phyloP scores from a whole-genome alignment of 2,797 vertebrate genomes.

The Anniella stebbinsi region DNA sequence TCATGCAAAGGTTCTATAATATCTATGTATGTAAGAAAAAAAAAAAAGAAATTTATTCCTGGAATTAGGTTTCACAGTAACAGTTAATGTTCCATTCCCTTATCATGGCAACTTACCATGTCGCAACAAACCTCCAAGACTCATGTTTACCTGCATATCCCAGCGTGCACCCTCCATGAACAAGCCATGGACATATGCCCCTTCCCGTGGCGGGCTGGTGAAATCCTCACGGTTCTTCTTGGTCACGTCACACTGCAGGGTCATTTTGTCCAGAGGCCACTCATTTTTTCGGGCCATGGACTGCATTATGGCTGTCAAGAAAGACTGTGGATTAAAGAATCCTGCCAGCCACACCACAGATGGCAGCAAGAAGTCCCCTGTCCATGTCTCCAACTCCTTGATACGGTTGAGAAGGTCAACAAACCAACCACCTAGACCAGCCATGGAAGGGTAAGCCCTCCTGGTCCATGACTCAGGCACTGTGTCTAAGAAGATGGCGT shows the following conservation, averaged over 20 bases:
- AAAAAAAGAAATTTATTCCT: background rate
- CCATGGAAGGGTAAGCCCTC: slow-evolving; percentile 91
- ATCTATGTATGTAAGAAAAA: background rate
- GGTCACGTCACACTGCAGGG: slow-evolving; percentile 92
- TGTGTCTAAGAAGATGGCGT: slow-evolving; percentile 85
- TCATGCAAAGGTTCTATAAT: background rate
- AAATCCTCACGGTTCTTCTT: slow-evolving; percentile 93
- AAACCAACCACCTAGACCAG: slow-evolving; percentile 89
- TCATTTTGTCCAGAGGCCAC: slow-evolving; percentile 95
- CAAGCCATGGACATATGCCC: slow-evolving; percentile 89
- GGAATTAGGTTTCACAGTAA: background rate
- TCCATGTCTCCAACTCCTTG: slow-evolving; percentile 92
- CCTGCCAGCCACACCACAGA: slow-evolving; percentile 91
- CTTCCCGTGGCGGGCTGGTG: slow-evolving; percentile 88
- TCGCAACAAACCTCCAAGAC: background rate
- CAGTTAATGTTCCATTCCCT: background rate
- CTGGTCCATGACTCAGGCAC: slow-evolving; percentile 90
- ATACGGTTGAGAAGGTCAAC: slow-evolving; percentile 89
- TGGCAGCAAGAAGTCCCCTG: slow-evolving; percentile 87
- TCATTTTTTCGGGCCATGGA: slow-evolving; percentile 86
- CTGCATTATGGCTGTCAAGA: slow-evolving; percentile 97
- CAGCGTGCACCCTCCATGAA: slow-evolving; percentile 96
- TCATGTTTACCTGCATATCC: slow-evolving; percentile 84
- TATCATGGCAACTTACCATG: background rate
- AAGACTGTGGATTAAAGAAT: slow-evolving; percentile 96